phyloP scores from a whole-genome alignment of 2,113 vertebrate genomes.

The Passerina amoena region DNA sequence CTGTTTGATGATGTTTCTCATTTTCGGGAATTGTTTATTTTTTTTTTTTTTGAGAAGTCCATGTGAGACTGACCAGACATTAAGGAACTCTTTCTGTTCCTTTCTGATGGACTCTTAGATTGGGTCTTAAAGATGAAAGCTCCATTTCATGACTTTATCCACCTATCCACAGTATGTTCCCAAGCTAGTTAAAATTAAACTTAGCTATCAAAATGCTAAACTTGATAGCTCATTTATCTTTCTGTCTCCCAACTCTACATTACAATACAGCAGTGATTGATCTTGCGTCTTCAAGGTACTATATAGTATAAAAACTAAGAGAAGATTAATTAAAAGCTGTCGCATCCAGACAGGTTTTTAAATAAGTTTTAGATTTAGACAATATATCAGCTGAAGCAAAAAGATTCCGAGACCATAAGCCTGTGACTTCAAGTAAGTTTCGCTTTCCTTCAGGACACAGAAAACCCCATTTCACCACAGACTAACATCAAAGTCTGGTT shows the following conservation, averaged over 20 bases:
- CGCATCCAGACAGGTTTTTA: slow-evolving; percentile 83
- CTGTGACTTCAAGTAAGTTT: slow-evolving; percentile 63
- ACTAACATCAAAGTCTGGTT: neutral
- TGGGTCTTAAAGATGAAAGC: slow-evolving; percentile 33
- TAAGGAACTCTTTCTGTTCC: slow-evolving; percentile 17
- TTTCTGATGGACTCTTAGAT: slow-evolving; percentile 23
- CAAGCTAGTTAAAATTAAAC: slow-evolving; percentile 83
- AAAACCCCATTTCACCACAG: slow-evolving; percentile 14
- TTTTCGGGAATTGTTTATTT: neutral
- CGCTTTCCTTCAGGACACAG: slow-evolving; percentile 52
- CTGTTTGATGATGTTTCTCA: neutral
- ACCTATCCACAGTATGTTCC: slow-evolving; percentile 78
- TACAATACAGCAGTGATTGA: slow-evolving; percentile 84
- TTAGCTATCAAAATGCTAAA: slow-evolving; percentile 85
- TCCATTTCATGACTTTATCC: slow-evolving; percentile 70
- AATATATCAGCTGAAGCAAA: slow-evolving; percentile 84
- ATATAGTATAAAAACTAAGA: slow-evolving; percentile 84
- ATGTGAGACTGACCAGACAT: neutral
- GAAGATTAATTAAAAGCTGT: slow-evolving; percentile 88
- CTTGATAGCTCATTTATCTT: slow-evolving; percentile 86
- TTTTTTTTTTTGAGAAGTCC: neutral
- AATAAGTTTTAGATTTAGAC: slow-evolving; percentile 88
- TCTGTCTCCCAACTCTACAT: slow-evolving; percentile 80
- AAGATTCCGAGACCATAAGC: slow-evolving; percentile 65
- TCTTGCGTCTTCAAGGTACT: slow-evolving; percentile 84